A percentile compares a stretch with the other conserved stretches of the same genome.
Evolutionary conservation across 2,113 vertebrate genomes (phyloP).

Genomic region (Dasypus novemcinctus): DNA sequence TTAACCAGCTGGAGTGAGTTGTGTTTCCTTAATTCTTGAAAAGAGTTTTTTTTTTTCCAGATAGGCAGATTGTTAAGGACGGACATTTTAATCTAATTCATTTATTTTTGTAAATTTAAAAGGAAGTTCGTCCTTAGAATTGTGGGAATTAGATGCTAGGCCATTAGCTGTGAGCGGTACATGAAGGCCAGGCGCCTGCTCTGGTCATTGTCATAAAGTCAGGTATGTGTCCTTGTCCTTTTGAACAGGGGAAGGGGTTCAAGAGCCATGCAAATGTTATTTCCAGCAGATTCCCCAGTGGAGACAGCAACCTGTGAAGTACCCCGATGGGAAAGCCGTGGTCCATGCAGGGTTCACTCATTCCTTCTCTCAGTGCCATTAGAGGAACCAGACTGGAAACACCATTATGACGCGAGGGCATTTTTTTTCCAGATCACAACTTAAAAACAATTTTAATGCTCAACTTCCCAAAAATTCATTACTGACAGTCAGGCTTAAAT

Average conservation of each 20-base stretch:
- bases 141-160: background rate
- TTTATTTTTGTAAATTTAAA: background rate
- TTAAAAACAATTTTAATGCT: background rate
- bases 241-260: background rate
- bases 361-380: background rate
- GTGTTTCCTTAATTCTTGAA: background rate
- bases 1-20: background rate
- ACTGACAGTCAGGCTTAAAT: background rate
- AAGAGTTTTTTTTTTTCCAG: background rate
- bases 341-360: rapidly evolving
- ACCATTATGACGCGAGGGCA: background rate
- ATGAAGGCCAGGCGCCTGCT: background rate
- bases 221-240: background rate
- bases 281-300: background rate
- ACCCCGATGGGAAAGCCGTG: too few relatives aligned
- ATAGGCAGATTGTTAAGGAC: background rate
- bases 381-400: background rate
- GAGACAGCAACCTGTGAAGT: background rate
- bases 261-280: background rate
- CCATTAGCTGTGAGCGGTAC: background rate
- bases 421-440: background rate
- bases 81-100: background rate
- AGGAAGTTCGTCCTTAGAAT: background rate
- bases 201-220: background rate
- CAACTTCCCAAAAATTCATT: background rate